These are phyloP conservation scores for Punctoribates punctum DNA, from an alignment of 2,888 invertebrate genomes.

Conservation along the genomic window DNA sequence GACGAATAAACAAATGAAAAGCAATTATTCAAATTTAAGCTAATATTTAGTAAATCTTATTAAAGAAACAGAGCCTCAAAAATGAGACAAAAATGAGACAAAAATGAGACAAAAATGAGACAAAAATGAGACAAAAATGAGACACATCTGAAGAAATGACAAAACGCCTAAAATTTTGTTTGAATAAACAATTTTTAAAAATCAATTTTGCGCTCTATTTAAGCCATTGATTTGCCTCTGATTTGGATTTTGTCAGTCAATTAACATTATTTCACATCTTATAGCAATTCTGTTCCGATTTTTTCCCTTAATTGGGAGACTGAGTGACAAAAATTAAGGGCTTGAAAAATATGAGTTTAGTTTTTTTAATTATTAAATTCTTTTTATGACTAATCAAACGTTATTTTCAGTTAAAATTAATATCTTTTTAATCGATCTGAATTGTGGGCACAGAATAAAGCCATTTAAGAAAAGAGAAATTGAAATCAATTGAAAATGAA, in stretches of 20 bases:
- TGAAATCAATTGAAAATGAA: no score
- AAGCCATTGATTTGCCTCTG: not conserved
- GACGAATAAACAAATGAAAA: no score
- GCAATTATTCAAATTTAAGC: no score
- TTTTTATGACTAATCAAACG: no score
- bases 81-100: not conserved
- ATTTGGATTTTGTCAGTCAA: not conserved
- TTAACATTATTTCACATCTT: not conserved
- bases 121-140: no score
- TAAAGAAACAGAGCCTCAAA: no score
- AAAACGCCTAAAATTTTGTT: not conserved
- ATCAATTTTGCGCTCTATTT: not conserved
- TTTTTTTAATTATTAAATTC: not conserved
- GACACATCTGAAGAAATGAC: not conserved
- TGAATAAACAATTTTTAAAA: not conserved
- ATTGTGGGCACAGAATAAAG: no score
- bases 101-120: no score
- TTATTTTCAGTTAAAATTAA: no score
- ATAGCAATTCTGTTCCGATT: not conserved
- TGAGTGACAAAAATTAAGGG: not conserved
- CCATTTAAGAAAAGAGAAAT: no score
- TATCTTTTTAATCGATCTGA: no score
- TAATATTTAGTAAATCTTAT: no score
- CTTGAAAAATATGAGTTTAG: not conserved
- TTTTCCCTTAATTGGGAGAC: not conserved